A percentile compares a stretch with the other conserved stretches of the same genome.
These are phyloP conservation scores for Iguana delicatissima DNA, from an alignment of 2,797 vertebrate species.

Conservation along the genomic window DNA sequence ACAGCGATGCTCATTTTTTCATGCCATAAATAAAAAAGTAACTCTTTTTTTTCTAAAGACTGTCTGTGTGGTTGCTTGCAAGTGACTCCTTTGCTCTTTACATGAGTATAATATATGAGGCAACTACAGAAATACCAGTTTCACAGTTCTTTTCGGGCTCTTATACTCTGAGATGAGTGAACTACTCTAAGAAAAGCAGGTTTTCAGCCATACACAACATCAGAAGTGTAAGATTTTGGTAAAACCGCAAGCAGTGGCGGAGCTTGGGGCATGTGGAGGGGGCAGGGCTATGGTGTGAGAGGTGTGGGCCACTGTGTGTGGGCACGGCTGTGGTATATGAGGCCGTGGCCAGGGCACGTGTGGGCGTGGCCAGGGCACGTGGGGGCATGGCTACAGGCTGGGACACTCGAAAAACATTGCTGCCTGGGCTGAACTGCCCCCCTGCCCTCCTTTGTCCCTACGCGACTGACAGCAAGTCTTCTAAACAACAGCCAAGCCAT, in stretches of 20 bases:
- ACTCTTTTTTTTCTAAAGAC: not conserved
- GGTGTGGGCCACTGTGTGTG: no score
- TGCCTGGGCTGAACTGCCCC: no score
- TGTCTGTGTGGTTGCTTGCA: not conserved
- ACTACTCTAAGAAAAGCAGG: not conserved
- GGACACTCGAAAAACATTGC: no score
- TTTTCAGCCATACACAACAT: not conserved
- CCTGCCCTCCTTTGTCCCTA: no score
- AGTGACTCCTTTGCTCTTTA: not conserved
- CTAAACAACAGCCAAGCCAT: constrained; percentile 3
- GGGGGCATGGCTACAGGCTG: no score
- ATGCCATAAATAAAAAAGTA: not conserved
- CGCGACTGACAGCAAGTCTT: not conserved
- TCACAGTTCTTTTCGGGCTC: not conserved
- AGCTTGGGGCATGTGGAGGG: no score
- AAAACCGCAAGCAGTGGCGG: not conserved
- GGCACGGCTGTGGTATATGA: no score
- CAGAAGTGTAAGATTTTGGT: not conserved
- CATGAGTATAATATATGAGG: not conserved
- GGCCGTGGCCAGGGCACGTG: no score
- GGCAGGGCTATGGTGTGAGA: no score
- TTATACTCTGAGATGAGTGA: not conserved
- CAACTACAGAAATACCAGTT: not conserved
- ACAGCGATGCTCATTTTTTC: no score
- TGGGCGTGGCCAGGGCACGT: no score